Evolutionary conservation across 2,797 vertebrate species (phyloP).

Genomic region (Phaenicophaeus curvirostris): DNA sequence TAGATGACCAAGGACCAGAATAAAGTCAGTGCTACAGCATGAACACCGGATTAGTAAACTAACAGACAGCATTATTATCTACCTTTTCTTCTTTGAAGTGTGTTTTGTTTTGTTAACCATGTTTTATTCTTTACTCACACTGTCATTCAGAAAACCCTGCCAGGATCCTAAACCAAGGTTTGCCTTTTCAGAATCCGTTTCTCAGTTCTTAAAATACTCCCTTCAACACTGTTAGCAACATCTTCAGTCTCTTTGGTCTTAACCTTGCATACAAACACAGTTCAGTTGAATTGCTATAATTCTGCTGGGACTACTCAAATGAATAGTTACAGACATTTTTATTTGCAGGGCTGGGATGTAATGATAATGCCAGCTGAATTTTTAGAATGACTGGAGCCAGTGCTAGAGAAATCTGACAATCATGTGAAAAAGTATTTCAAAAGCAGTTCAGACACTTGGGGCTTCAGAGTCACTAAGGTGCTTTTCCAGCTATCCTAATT

Average conservation of each 20-base stretch:
- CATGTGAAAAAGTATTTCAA: neutral
- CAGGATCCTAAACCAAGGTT: neutral
- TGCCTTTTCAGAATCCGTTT: neutral
- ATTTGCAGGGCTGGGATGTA: neutral
- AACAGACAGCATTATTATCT: neutral
- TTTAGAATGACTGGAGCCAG: neutral
- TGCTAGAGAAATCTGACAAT: neutral
- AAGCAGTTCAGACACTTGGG: neutral
- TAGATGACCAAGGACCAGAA: neutral
- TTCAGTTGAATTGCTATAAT: neutral
- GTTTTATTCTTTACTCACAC: neutral
- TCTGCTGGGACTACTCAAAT: neutral
- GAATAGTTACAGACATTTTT: neutral
- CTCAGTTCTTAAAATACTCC: neutral
- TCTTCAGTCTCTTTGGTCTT: neutral
- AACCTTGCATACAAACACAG: neutral
- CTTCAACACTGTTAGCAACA: neutral
- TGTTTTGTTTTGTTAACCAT: neutral
- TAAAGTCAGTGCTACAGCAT: neutral
- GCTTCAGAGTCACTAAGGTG: neutral
- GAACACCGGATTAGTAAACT: neutral
- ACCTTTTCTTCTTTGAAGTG: neutral
- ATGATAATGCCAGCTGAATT: slow-evolving; percentile 15
- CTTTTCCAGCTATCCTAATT: slow-evolving; percentile 5
- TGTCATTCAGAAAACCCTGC: neutral